Evolutionary conservation across 1,140 invertebrate genomes (phyloP), one percentile per base, ranked within the genome.

Genomic region (Drosophila tristis): DNA sequence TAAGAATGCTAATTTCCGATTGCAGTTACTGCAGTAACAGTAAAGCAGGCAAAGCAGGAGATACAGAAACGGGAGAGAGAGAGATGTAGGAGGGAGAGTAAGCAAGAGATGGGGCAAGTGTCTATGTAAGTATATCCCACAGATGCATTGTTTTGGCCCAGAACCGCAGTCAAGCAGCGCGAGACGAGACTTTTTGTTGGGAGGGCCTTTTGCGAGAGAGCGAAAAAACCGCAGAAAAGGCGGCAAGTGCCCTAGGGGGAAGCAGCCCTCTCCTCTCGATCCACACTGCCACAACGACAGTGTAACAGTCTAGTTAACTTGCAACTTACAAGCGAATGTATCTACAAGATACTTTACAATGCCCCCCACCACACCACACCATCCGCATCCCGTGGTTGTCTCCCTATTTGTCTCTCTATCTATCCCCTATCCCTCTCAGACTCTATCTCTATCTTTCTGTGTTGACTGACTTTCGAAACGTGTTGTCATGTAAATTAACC

Each of bases 401-500:
- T 39, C 35, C 35, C 9, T 65, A 16, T 25, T 35, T 43, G 31
- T 29, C 42, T 53, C 55, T 55, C 49, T 49, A 15, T 43, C 42
- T 59, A 60, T 67, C 54, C 48, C 25, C 44, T 16, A 3, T 26
- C n/a, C 35, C 13, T 55, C 50, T 50, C 45, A 25, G 20, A 20
- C 26, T 29, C n/a, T 31, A 13, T 60, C 42, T 39, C 13, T 57
- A 55, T 9, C 51, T 56, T 39, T 47, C 66, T 48, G 53, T 70
- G 74, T 63, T 79, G 78, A 86, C 82, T 87, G 82, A 87, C 82
- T 87, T 87, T 89, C 75, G 74, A 87, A 87, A 87, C 79, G 84
- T 87, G 82, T 89, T 87, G 82, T 89, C 82, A 87, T 87, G 82
- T 87, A 87, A 87, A 87, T 87, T 87, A 87, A 89, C 78, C 75